Percentiles rank a stretch among this genome's conserved stretches.
phyloP scores from a whole-genome alignment of 2,888 invertebrate species.

The Gastracanthus pulcherrimus region DNA sequence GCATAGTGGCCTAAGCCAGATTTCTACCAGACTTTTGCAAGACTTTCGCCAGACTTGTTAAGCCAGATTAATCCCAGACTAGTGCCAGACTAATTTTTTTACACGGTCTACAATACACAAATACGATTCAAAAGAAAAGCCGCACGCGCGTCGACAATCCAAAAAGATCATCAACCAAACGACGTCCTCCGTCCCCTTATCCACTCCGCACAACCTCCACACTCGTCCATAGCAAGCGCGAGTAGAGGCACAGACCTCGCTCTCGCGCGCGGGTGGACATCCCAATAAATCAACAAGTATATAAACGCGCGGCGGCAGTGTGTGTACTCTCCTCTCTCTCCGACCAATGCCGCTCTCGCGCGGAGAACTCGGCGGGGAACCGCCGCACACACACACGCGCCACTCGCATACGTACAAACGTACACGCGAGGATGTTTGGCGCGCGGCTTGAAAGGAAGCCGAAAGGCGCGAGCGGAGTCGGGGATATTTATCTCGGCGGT shows the following conservation, averaged over 20 bases:
- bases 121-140: not conserved
- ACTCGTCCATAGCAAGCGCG: no score
- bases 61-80: no score
- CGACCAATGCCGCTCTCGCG: conserved; percentile 48
- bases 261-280: conserved; percentile 59
- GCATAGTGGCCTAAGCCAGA: no score
- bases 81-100: no score
- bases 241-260: not conserved
- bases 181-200: not conserved
- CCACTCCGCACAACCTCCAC: no score
- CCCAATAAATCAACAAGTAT: conserved; percentile 68
- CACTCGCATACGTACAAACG: not conserved
- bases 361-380: conserved; percentile 23
- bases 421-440: conserved; percentile 44
- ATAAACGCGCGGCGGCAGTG: conserved; percentile 52
- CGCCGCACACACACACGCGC: not conserved
- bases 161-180: conserved; percentile 26
- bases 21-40: no score
- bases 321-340: conserved; percentile 60
- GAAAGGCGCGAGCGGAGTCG: conserved; percentile 33
- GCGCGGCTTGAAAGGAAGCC: conserved; percentile 56
- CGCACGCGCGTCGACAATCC: conserved; percentile 21
- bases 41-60: no score
- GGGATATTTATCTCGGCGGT: conserved; percentile 43
- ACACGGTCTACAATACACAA: no score